These are phyloP conservation scores for Gallinago nigripennis DNA, from an alignment of 2,797 vertebrate species.

Conservation along the genomic window DNA sequence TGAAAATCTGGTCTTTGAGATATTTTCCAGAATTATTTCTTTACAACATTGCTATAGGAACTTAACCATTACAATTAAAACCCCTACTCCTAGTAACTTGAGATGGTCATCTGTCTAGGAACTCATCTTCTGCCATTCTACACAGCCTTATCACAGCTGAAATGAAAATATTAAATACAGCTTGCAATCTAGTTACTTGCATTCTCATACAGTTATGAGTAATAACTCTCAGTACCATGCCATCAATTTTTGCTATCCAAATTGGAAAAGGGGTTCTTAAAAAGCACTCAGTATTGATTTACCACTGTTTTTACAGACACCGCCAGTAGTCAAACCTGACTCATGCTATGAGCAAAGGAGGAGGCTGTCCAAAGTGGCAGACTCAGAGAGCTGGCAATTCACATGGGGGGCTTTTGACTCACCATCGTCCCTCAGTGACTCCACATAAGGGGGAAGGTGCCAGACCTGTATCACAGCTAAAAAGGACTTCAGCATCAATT, in stretches of 20 bases:
- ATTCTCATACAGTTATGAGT: not conserved
- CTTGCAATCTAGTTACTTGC: not conserved
- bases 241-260: not conserved
- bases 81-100: not conserved
- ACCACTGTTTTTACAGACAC: not conserved
- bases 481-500: not conserved
- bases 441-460: not conserved
- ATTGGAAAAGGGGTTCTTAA: not conserved
- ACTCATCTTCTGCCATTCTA: not conserved
- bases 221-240: not conserved
- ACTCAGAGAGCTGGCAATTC: not conserved
- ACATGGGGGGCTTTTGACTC: fast-evolving
- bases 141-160: not conserved
- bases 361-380: not conserved
- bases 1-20: not conserved
- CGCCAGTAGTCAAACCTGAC: not conserved
- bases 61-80: not conserved
- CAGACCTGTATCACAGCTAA: not conserved
- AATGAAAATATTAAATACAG: not conserved
- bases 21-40: not conserved
- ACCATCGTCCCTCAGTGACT: not conserved
- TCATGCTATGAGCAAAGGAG: not conserved
- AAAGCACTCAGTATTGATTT: not conserved
- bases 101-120: not conserved
- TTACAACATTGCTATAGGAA: not conserved